Percentiles rank a stretch among this genome's conserved stretches.
Conservation (phyloP, 2,797 vertebrate species). For the Graptemys geographica region DNA sequence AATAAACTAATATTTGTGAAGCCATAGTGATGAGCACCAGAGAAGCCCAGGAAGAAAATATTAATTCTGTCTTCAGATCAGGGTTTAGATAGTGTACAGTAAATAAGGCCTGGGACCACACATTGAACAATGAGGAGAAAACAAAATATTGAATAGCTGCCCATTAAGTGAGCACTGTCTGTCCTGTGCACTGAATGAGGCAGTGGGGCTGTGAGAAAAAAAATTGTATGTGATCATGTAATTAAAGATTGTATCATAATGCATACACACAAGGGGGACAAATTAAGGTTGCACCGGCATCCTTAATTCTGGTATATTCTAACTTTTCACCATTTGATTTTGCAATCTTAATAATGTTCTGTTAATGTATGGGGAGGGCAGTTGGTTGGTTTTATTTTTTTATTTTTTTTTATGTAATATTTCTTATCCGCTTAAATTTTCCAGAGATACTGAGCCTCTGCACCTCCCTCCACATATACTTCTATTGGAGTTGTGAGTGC, state of each 20-base stretch:
- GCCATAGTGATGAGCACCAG: too few relatives aligned
- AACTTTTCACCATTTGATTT: not conserved
- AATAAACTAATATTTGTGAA: not conserved
- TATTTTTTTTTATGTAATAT: not conserved
- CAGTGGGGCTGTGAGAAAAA: not conserved
- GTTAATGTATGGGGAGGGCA: not conserved
- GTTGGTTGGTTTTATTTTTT: not conserved
- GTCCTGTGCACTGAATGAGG: not conserved
- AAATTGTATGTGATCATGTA: not conserved
- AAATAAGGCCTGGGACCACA: not conserved
- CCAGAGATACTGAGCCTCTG: not conserved
- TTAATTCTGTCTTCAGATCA: not conserved
- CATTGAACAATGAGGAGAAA: not conserved
- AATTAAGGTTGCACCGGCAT: not conserved
- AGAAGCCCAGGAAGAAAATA: not conserved
- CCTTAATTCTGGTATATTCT: not conserved
- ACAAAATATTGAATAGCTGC: not conserved
- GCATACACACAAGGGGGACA: rapidly evolving
- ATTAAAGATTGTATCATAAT: not conserved
- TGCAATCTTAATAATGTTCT: not conserved
- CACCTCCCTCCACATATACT: not conserved
- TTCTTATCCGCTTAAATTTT: not conserved
- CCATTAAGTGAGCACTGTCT: not conserved
- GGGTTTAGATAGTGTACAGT: not conserved
- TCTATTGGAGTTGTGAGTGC: not conserved